Base-by-base conservation (phyloP, 2,797 vertebrate genomes). In the Periophthalmus magnuspinnatus region DNA sequence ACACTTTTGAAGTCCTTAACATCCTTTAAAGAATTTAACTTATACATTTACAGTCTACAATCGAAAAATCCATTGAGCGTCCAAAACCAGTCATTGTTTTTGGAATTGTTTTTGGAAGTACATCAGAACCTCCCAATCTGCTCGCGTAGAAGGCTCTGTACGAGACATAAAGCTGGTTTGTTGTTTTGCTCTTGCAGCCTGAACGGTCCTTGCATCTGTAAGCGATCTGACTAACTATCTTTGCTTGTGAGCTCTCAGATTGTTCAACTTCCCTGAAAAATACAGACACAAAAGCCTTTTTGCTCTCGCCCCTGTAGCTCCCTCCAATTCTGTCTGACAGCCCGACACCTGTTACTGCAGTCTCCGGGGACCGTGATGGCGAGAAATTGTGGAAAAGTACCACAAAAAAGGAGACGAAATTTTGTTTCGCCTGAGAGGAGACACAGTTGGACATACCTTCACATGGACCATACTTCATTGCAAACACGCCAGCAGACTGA, bases 391-490 rank as follows among this genome's bases (percentile, higher is more conserved):
- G 36, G 58, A 36, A 17, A 63, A 50, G 48, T 55, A 3, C 2
- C 2, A n/a, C 2, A 9, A 19, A 62, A 28, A 48, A n/a, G n/a
- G 45, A 5, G 33, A 17, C 10, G 8, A 6, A 17, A n/a, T 16
- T 60, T 11, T 48, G 41, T 32, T 55, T 47, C 68, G 58, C 54
- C 48, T 54, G 65, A 68, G 68, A 54, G 6, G 5, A 56, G 36
- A 38, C 48, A 45, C 54, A 17, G 58, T 13, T 13, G 59, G 52
- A 81, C 89, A 76, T 93, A 94, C 93, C 92, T 92, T 93, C 82
- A 88, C 90, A 84, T 87, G 91, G 83, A 92, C 91, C 93, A 92
- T 92, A 72, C 85, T 91, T 90, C 78, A 87, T 60, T 85, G 36
- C 41, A 76, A 41, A 67, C 16, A 65, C 41, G 65, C 56, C 67